Percentiles rank a stretch among this genome's conserved stretches.
Conservation (phyloP, 2,797 vertebrate genomes). For the Crocidura indochinensis region DNA sequence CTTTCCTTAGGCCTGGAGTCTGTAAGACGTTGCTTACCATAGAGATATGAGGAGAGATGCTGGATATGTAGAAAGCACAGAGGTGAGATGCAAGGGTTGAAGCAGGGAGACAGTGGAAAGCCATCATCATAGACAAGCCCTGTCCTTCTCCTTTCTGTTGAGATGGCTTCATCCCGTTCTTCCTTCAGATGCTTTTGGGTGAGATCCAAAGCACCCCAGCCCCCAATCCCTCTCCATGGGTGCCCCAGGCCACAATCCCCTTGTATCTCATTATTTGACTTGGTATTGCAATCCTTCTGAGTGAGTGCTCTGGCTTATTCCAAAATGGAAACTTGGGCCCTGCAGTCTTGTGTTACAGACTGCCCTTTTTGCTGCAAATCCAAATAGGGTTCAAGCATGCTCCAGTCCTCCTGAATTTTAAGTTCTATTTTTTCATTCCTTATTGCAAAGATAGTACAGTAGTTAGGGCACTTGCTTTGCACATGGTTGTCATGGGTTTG, state of each 20-base stretch:
- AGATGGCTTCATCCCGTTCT: background rate
- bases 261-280: background rate
- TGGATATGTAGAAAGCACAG: background rate
- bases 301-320: background rate
- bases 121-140: no score
- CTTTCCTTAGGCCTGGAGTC: background rate
- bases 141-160: background rate
- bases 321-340: rapidly evolving
- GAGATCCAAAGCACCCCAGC: background rate
- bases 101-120: background rate
- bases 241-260: background rate
- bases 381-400: background rate
- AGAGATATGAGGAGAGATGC: background rate
- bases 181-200: background rate
- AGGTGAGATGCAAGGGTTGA: background rate
- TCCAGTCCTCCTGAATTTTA: background rate
- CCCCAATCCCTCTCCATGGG: background rate
- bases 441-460: background rate
- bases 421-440: background rate
- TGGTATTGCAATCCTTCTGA: background rate
- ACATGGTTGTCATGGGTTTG: no score
- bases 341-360: background rate
- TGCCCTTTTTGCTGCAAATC: background rate
- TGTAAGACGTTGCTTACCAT: background rate
- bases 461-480: no score